These are phyloP conservation scores for Syrphus vitripennis DNA, from an alignment of 2,888 invertebrate genomes.

Conservation along the genomic window DNA sequence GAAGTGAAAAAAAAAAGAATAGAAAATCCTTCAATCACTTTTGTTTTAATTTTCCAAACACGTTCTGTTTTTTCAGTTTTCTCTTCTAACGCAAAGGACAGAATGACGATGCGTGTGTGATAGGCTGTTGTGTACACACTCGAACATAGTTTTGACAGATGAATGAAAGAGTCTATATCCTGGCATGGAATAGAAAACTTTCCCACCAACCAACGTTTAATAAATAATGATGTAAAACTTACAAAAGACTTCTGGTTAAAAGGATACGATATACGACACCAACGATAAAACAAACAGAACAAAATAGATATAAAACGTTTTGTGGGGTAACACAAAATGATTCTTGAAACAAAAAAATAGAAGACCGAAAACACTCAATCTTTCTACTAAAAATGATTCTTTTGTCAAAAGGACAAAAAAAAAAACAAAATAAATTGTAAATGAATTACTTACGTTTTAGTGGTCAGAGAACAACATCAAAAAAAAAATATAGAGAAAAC, in stretches of 20 bases:
- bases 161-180: not conserved
- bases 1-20: not conserved
- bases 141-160: not conserved
- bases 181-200: not conserved
- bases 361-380: constrained; percentile 6
- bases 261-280: not conserved
- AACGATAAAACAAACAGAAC: not conserved
- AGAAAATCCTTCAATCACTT: constrained; percentile 27
- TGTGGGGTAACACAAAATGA: constrained; percentile 1
- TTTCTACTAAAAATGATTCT: not conserved
- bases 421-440: constrained; percentile 23
- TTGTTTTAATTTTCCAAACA: constrained; percentile 64
- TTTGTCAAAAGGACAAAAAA: not conserved
- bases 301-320: not conserved
- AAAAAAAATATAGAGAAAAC: not conserved
- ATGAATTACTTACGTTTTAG: constrained; percentile 47
- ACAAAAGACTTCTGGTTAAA: constrained; percentile 1
- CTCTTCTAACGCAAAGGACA: not conserved
- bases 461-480: too few relatives aligned
- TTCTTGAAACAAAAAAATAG: not conserved
- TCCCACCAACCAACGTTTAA: not conserved
- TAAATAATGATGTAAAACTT: constrained; percentile 9
- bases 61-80: constrained; percentile 32
- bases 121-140: not conserved
- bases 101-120: not conserved